phyloP scores from a whole-genome alignment of 2,888 invertebrate species.

The Drosophila hamatofila region DNA sequence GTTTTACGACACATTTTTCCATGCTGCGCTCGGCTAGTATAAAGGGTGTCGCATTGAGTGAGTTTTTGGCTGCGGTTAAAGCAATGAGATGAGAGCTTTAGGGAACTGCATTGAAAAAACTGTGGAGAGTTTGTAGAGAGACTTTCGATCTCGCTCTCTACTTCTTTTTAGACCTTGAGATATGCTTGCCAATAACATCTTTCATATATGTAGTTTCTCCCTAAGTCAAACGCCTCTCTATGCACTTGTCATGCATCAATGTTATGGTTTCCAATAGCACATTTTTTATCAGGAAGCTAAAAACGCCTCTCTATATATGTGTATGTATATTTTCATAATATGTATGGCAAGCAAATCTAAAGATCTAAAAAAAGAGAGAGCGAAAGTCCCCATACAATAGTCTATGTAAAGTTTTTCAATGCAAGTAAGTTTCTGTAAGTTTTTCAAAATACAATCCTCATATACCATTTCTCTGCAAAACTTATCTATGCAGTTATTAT shows the following conservation, averaged over 20 bases:
- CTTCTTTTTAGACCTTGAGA: background rate
- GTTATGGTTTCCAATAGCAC: no score
- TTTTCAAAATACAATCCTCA: background rate
- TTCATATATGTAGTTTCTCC: background rate
- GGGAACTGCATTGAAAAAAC: background rate
- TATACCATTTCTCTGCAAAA: background rate
- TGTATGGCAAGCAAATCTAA: no score
- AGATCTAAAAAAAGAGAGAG: no score
- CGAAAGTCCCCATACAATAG: no score
- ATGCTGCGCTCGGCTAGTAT: conserved; percentile 2
- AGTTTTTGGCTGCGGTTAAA: conserved; percentile 1
- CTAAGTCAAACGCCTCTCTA: background rate
- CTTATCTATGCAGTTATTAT: background rate
- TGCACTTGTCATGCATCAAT: background rate
- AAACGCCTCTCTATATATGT: background rate
- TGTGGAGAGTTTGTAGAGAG: no score
- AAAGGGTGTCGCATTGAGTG: conserved; percentile 23
- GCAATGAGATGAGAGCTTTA: background rate
- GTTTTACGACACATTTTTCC: conserved; percentile 29
- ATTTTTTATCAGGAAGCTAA: background rate
- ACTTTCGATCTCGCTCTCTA: no score
- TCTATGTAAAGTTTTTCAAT: no score
- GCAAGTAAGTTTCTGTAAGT: no score
- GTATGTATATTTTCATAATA: no score
- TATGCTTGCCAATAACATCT: background rate